Evolutionary conservation across 64 coral and sea anemone genomes (phyloP).

Genomic region (Pachyseris speciosa): DNA sequence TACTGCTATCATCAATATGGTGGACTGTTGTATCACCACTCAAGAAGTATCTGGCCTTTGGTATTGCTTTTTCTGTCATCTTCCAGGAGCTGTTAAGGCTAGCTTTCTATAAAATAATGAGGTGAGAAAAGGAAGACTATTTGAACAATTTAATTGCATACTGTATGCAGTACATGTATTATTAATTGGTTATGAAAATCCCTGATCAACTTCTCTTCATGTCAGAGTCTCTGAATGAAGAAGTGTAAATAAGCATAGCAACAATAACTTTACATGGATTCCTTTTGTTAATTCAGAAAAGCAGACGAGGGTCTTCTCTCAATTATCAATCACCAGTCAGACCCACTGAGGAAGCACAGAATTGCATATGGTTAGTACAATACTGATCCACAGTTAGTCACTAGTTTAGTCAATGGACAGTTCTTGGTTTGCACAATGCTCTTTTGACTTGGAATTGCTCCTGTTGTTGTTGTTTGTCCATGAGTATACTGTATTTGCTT

Average conservation of each 20-base stretch:
- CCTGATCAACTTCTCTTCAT: not conserved
- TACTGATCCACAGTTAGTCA: not conserved
- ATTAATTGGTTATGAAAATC: not conserved
- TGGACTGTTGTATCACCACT: constrained; percentile 97
- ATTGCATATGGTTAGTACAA: constrained; percentile 93
- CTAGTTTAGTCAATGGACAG: not conserved
- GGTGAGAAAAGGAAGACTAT: constrained; percentile 41
- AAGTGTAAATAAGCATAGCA: too few relatives aligned
- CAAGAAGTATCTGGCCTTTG: constrained; percentile 93
- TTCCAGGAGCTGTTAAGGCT: constrained; percentile 95
- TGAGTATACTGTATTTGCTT: too few relatives aligned
- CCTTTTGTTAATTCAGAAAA: constrained; percentile 69
- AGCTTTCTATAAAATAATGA: constrained; percentile 90
- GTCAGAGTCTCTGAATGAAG: too few relatives aligned
- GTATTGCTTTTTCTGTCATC: constrained; percentile 91
- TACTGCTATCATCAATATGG: constrained; percentile 97
- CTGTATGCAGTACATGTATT: not conserved
- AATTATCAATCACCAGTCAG: constrained; percentile 83
- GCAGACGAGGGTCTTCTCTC: constrained; percentile 97
- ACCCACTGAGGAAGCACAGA: constrained; percentile 92
- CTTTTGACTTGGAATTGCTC: too few relatives aligned
- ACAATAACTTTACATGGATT: too few relatives aligned
- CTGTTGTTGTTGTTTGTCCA: too few relatives aligned
- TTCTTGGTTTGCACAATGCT: not conserved
- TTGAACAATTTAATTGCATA: not conserved